Base-by-base conservation (phyloP, 2,113 vertebrate genomes). In the Accipiter cooperii region DNA sequence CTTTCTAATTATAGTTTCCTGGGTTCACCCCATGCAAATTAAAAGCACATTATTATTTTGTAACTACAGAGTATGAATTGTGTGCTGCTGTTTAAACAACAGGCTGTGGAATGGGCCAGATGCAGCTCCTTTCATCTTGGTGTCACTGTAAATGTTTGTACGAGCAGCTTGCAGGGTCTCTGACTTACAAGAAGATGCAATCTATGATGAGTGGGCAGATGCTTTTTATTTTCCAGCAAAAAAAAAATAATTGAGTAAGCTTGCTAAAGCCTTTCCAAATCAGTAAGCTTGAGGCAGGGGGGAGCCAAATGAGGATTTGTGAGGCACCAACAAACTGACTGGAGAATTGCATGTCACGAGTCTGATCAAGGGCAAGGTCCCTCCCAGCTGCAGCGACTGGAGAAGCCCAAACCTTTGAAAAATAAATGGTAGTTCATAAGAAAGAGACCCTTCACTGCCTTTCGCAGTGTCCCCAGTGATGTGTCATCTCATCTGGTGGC, bases 1-100 rank as follows among this genome's bases (percentile, higher is more conserved):
- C 63, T 94, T 96, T 88, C 86, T 95, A 96, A 94, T 92, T 87
- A 85, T 60, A 87, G 88, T 77, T 94, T 88, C 16, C 29, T 90
- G 79, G 51, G 83, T 92, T 93, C 60, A 81, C 49, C 85, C 58
- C 17, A 8, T 69, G 68, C 34, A 96, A 87, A 92, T 97, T 84
- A 77, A 93, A 96, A 95, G 78, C 65, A 85, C 54, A 51, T 86
- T 70, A 76, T 66, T 90, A 31, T 89, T 96, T 82, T 83, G 71
- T 90, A 92, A 60, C 75, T 83, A 20, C 73, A 92, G 38, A 1
- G 3, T 82, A 73, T 79, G 74, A 86, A 77, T 60, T 31, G 71
- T 42, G 71, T 49, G 73, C 42, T 86, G 78, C 74, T 85, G 66
- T 75, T 95, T 51, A 70, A 82, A 95, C 64, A 83, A 84, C 34